These are phyloP conservation scores for Tapirus indicus DNA, from an alignment of 2,797 vertebrate genomes.

Conservation along the genomic window DNA sequence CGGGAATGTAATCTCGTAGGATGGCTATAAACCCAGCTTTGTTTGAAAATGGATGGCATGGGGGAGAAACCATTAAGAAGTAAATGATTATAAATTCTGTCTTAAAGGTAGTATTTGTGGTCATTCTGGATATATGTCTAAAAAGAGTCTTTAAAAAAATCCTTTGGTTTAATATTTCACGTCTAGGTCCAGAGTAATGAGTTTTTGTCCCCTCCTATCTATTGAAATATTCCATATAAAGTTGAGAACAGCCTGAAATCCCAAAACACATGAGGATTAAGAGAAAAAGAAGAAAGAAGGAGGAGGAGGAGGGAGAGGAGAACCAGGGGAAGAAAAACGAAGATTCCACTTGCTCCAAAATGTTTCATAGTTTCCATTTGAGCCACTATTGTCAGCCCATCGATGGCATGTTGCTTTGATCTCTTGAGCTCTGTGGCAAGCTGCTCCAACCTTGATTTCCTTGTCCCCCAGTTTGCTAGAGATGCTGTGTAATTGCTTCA, in stretches of 20 bases:
- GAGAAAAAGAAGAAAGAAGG: neutral
- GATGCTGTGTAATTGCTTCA: neutral
- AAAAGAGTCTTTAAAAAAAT: constrained; percentile 61
- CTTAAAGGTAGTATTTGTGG: constrained; percentile 84
- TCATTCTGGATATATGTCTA: constrained; percentile 84
- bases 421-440: neutral
- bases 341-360: constrained; percentile 42
- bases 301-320: neutral
- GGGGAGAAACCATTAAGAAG: constrained; percentile 89
- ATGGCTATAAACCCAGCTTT: constrained; percentile 90
- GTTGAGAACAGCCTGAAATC: constrained; percentile 75
- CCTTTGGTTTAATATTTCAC: constrained; percentile 80
- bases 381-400: neutral
- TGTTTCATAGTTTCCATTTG: constrained; percentile 50
- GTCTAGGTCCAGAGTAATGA: constrained; percentile 7
- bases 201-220: constrained; percentile 77
- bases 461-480: neutral
- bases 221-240: constrained; percentile 81
- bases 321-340: neutral
- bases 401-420: constrained; percentile 59
- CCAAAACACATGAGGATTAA: constrained; percentile 63
- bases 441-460: neutral
- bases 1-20: constrained; percentile 89
- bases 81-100: constrained; percentile 91
- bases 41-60: constrained; percentile 90